Conservation (phyloP, 1,140 invertebrate genomes). For the Drosophila pseudoananassae region DNA sequence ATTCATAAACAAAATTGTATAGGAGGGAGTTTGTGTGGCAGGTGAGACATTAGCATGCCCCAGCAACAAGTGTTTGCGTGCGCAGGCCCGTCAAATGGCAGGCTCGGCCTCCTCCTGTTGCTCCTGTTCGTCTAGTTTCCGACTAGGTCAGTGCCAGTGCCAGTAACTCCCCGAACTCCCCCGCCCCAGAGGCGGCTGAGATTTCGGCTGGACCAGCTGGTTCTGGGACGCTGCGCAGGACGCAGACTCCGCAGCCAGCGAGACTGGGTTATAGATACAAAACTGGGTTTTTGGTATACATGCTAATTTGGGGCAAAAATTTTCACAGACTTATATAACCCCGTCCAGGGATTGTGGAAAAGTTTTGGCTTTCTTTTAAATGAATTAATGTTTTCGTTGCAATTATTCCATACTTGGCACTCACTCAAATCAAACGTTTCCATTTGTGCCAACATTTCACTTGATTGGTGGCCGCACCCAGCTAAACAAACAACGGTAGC, state of each 20-base stretch:
- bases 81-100: conserved; percentile 42
- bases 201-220: conserved; percentile 54
- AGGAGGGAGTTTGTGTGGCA: neutral
- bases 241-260: conserved; percentile 81
- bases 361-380: conserved; percentile 29
- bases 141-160: conserved; percentile 75
- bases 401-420: conserved; percentile 59
- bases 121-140: conserved; percentile 14
- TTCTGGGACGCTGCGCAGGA: conserved; percentile 68
- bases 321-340: conserved; percentile 77
- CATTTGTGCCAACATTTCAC: conserved; percentile 42
- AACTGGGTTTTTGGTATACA: conserved; percentile 78
- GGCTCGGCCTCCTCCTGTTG: conserved; percentile 20
- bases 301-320: conserved; percentile 76
- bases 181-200: neutral
- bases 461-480: conserved; percentile 65
- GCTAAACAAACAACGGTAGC: neutral
- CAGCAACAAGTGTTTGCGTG: conserved; percentile 79
- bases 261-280: conserved; percentile 79
- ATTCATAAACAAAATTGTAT: conserved; percentile 53
- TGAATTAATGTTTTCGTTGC: conserved; percentile 21
- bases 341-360: conserved; percentile 21
- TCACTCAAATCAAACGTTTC: conserved; percentile 64
- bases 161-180: conserved; percentile 8
- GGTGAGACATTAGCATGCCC: conserved; percentile 24